These are phyloP conservation scores for Drosophila pallidifrons DNA, from an alignment of 1,140 invertebrate species.

Conservation along the genomic window DNA sequence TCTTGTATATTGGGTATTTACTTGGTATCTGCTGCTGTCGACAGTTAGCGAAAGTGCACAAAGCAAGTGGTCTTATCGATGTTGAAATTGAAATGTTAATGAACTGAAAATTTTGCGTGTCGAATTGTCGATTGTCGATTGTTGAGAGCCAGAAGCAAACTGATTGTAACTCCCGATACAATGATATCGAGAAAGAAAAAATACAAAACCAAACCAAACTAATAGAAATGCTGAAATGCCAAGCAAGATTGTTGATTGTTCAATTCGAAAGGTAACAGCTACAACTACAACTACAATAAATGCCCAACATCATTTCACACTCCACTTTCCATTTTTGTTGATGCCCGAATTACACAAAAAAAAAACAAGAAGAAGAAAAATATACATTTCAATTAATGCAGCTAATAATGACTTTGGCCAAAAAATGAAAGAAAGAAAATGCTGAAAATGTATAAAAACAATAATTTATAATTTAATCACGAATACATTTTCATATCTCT, in stretches of 20 bases:
- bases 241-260: conserved; percentile 54
- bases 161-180: conserved; percentile 51
- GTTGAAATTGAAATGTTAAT: conserved; percentile 75
- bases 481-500: conserved; percentile 36
- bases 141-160: conserved; percentile 30
- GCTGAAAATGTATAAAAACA: conserved; percentile 22
- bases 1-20: not conserved
- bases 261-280: conserved; percentile 66
- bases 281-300: conserved; percentile 35
- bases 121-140: conserved; percentile 66
- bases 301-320: conserved; percentile 65
- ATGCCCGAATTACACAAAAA: not conserved
- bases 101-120: conserved; percentile 80
- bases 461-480: conserved; percentile 37
- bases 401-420: conserved; percentile 43
- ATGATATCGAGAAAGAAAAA: conserved; percentile 47
- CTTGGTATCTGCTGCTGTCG: not conserved
- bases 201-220: not conserved
- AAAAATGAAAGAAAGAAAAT: conserved; percentile 31
- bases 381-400: conserved; percentile 68
- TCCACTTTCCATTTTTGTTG: conserved; percentile 68
- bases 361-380: conserved; percentile 8
- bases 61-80: conserved; percentile 60
- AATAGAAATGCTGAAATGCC: conserved; percentile 50
- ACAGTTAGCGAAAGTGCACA: conserved; percentile 69